Percentiles rank a stretch among this genome's conserved stretches.
These are phyloP conservation scores for Oncorhynchus keta DNA, from an alignment of 2,113 vertebrate genomes.

Conservation along the genomic window DNA sequence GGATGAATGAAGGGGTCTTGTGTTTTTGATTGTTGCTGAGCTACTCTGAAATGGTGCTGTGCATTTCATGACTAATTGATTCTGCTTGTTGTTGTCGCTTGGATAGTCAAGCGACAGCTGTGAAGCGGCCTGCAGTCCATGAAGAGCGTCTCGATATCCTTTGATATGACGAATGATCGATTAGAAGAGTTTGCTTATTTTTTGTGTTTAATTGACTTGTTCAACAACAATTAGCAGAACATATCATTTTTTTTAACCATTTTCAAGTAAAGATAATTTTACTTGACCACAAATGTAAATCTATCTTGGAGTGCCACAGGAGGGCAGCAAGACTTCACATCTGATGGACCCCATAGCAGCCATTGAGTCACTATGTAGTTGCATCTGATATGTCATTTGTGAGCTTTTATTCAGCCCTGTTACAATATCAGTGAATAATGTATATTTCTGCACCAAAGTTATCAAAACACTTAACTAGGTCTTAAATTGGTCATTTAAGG, in stretches of 20 bases:
- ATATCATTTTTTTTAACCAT: not conserved
- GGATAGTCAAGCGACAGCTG: not conserved
- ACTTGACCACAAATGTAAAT: not conserved
- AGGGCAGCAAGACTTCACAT: constrained; percentile 41
- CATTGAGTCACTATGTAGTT: not conserved
- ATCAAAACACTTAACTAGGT: not conserved
- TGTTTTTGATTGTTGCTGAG: not conserved
- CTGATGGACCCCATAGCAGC: not conserved
- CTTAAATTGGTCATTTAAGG: not conserved
- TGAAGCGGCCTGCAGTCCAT: not conserved
- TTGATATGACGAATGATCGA: not conserved
- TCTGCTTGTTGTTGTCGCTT: not conserved
- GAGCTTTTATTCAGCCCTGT: not conserved
- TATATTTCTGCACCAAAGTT: not conserved
- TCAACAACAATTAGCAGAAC: not conserved
- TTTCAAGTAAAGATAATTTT: not conserved
- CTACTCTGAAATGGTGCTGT: not conserved
- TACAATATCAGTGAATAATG: not conserved
- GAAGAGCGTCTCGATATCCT: not conserved
- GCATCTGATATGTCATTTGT: not conserved
- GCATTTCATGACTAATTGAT: constrained; percentile 4
- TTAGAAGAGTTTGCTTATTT: not conserved
- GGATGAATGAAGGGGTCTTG: not conserved
- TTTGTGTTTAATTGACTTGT: constrained; percentile 1
- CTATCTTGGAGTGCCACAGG: constrained; percentile 20